Conservation (phyloP, 2,113 vertebrate genomes). For the Oreochromis aureus region DNA sequence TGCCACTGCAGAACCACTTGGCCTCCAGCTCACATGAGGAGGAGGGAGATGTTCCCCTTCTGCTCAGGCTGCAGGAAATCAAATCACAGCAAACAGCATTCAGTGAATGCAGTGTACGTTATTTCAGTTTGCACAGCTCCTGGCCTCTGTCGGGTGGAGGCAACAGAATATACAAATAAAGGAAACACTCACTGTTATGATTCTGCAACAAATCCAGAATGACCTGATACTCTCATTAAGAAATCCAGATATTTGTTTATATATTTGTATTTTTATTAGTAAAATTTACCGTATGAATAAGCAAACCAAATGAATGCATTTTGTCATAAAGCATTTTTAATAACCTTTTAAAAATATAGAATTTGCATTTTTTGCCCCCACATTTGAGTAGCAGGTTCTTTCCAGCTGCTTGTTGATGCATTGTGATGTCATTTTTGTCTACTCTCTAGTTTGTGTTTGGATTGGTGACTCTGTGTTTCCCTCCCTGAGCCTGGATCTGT, state of each 20-base stretch:
- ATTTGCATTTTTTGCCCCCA: neutral
- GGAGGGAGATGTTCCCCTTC: neutral
- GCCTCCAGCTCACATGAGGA: slow-evolving; percentile 6
- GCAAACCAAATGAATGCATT: accelerated
- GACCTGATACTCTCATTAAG: neutral
- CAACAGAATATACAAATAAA: neutral
- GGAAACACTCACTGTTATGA: neutral
- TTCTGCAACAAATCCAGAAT: neutral
- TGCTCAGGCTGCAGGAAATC: neutral
- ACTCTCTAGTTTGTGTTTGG: neutral
- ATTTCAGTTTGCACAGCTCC: neutral
- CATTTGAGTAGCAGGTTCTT: neutral
- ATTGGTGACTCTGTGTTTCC: neutral
- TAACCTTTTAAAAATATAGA: neutral
- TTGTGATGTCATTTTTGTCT: neutral
- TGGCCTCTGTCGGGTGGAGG: neutral
- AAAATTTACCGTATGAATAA: accelerated
- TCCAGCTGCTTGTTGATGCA: neutral
- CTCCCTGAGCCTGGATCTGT: neutral
- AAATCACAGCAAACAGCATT: neutral
- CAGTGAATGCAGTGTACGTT: neutral
- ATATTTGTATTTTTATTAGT: neutral
- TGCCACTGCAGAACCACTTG: slow-evolving; percentile 10
- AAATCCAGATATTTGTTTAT: neutral
- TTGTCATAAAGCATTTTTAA: neutral